phyloP scores from a whole-genome alignment of 2,888 invertebrate genomes.

The Eristalis pertinax region DNA sequence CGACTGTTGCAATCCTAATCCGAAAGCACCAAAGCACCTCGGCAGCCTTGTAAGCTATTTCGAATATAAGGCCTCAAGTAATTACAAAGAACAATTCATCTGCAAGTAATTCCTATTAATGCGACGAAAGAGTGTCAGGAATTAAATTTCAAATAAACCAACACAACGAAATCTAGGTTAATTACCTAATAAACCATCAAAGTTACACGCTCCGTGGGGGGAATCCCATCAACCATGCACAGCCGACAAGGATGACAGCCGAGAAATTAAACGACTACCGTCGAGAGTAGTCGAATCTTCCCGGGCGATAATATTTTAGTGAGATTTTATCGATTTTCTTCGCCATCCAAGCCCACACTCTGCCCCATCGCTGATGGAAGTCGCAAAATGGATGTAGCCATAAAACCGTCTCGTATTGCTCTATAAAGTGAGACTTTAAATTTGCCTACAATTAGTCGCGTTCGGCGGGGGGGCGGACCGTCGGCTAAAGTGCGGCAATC shows the following conservation, averaged over 20 bases:
- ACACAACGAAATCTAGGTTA: conserved; percentile 4
- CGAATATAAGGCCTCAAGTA: neutral
- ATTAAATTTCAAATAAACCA: conserved; percentile 14
- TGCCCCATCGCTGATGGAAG: neutral
- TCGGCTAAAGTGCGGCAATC: neutral
- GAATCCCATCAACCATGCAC: neutral
- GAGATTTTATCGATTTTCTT: neutral
- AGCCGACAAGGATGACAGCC: neutral
- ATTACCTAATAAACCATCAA: conserved; percentile 15
- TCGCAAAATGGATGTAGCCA: neutral
- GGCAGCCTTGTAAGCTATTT: neutral
- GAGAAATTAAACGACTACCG: neutral
- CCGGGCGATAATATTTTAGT: neutral
- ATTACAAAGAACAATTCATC: conserved; percentile 7
- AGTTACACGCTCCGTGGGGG: neutral
- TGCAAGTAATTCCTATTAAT: neutral
- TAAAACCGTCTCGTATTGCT: neutral
- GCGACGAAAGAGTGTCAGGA: conserved; percentile 4
- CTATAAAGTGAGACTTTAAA: neutral
- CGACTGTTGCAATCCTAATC: neutral
- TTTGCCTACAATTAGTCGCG: neutral
- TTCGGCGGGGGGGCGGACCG: neutral
- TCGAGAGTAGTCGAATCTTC: neutral
- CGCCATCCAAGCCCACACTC: neutral
- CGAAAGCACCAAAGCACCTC: neutral